phyloP scores from a whole-genome alignment of 2,888 invertebrate genomes.

The Eulithis testata region DNA sequence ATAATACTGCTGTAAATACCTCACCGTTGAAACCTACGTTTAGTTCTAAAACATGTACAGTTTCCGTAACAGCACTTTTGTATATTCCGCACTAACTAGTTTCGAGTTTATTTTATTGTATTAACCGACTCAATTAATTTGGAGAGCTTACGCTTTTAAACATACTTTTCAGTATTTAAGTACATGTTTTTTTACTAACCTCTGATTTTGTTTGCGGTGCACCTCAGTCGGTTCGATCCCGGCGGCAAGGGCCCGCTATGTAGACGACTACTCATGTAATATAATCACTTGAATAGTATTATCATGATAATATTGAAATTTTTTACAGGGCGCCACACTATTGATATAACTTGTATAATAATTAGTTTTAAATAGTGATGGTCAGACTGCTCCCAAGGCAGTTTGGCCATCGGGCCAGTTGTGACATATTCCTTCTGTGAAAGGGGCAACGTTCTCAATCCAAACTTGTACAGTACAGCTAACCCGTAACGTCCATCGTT shows the following conservation, averaged over 20 bases:
- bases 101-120: slow-evolving; percentile 81
- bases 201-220: slow-evolving; percentile 72
- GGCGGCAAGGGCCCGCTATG: slow-evolving; percentile 53
- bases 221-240: slow-evolving; percentile 67
- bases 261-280: slow-evolving; percentile 81
- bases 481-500: slow-evolving; percentile 83
- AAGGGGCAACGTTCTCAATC: slow-evolving; percentile 92
- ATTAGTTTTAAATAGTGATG: slow-evolving; percentile 74
- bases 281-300: slow-evolving; percentile 60
- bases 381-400: slow-evolving; percentile 77
- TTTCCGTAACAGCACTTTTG: slow-evolving; percentile 84
- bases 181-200: slow-evolving; percentile 86
- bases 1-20: slow-evolving; percentile 84
- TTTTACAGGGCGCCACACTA: slow-evolving; percentile 83
- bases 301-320: slow-evolving; percentile 80
- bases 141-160: slow-evolving; percentile 84
- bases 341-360: slow-evolving; percentile 67
- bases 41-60: slow-evolving; percentile 86
- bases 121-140: slow-evolving; percentile 78
- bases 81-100: slow-evolving; percentile 84
- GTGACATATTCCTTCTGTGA: slow-evolving; percentile 95
- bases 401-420: slow-evolving; percentile 86
- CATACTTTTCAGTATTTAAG: slow-evolving; percentile 79
- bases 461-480: slow-evolving; percentile 75
- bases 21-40: slow-evolving; percentile 82